A percentile compares a stretch with the other conserved stretches of the same genome.
These are phyloP conservation scores for Rhorus exstirpatorius DNA, from an alignment of 2,888 invertebrate species.

Conservation along the genomic window DNA sequence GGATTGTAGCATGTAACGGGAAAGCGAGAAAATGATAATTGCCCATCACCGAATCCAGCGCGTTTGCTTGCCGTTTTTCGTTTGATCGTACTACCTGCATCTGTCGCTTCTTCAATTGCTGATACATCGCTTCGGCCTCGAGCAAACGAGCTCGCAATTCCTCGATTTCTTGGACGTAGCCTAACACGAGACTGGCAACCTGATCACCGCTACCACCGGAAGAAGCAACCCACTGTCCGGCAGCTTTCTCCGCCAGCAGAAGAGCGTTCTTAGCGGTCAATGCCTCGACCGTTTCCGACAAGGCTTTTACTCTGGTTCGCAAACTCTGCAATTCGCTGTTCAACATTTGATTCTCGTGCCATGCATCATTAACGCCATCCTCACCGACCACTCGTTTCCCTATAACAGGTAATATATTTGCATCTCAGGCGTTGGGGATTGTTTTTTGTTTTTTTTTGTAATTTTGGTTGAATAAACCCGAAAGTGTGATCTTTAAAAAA, in stretches of 20 bases:
- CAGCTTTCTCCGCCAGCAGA: constrained; percentile 92
- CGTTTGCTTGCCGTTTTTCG: too few species aligned
- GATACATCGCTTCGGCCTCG: constrained; percentile 94
- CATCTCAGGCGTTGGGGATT: background rate
- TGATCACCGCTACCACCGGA: constrained; percentile 86
- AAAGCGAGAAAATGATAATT: too few species aligned
- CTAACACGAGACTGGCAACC: constrained; percentile 91
- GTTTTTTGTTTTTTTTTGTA: background rate
- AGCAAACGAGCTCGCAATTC: constrained; percentile 95
- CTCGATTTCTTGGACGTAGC: constrained; percentile 96
- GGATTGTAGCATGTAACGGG: too few species aligned
- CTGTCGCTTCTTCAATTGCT: constrained; percentile 88
- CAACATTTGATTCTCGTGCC: constrained; percentile 97
- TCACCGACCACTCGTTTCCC: constrained; percentile 95
- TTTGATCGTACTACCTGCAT: constrained; percentile 77
- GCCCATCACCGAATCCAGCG: too few species aligned
- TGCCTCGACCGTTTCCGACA: constrained; percentile 97
- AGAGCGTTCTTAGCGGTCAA: constrained; percentile 94
- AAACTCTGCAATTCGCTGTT: constrained; percentile 95
- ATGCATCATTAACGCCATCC: constrained; percentile 98
- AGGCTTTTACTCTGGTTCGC: constrained; percentile 95
- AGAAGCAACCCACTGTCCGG: constrained; percentile 88
- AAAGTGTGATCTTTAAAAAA: too few species aligned
- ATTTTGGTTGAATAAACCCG: too few species aligned
- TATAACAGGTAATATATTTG: constrained; percentile 84